Percentiles rank a stretch among this genome's conserved stretches.
Evolutionary conservation across 2,888 invertebrate genomes (phyloP).

Genomic region (Meteorus colon): DNA sequence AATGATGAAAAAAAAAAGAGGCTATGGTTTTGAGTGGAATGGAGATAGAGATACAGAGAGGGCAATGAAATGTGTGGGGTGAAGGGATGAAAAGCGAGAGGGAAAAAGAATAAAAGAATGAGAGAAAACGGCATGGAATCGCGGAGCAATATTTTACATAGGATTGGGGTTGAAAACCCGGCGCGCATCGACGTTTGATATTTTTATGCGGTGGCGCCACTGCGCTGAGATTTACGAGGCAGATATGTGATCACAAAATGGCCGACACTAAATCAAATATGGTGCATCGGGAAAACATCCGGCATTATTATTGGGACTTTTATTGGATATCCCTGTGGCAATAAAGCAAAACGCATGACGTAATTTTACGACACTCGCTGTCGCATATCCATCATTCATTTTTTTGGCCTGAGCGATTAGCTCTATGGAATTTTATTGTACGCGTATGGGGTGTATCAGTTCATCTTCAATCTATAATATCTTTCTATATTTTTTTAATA

Average conservation of each 20-base stretch:
- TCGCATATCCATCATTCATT: conserved; percentile 34
- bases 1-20: conserved; percentile 1
- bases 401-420: conserved; percentile 23
- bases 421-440: conserved; percentile 14
- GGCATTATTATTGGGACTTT: conserved; percentile 74
- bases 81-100: conserved; percentile 44
- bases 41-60: neutral
- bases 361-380: conserved; percentile 60
- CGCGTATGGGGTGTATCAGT: conserved; percentile 6
- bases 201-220: conserved; percentile 71
- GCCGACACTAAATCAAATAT: conserved; percentile 73
- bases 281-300: conserved; percentile 73
- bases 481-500: conserved; percentile 31
- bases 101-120: conserved; percentile 29
- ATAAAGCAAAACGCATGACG: conserved; percentile 64
- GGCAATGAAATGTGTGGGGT: neutral
- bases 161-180: conserved; percentile 66
- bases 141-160: conserved; percentile 71
- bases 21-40: neutral
- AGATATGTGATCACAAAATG: conserved; percentile 74
- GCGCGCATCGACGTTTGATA: conserved; percentile 73
- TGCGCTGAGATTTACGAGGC: conserved; percentile 72
- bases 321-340: conserved; percentile 64
- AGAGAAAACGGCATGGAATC: conserved; percentile 53
- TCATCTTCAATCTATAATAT: neutral